Evolutionary conservation across 2,797 vertebrate genomes (phyloP), one percentile per base, ranked within the genome.

Genomic region (Rhinogobio ventralis): DNA sequence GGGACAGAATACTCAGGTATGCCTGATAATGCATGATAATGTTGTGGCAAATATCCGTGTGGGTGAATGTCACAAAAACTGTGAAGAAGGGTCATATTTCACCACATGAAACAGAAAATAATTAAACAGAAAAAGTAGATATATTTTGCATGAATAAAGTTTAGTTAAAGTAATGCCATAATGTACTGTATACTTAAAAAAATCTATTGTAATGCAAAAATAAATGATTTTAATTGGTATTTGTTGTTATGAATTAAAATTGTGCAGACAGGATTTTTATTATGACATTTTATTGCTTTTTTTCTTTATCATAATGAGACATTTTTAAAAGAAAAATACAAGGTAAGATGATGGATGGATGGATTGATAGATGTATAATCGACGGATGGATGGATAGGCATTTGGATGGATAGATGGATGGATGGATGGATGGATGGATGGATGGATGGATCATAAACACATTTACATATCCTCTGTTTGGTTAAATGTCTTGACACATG

Each of bases 401-500:
- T 42, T 42, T 9, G 1, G 25, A 15, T 14, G 1, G 17, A 64
- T 14, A 2, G 20, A 55, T 23, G 7, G 49, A 51, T 17, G 0
- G 49, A 51, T 6, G 5, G 3, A 17, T 17, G 5, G 15, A 15
- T 0, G 5, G 15, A 7, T 15, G 14, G 11, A 46, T 2, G 11
- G 11, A 46, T 0, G 15, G 49, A 51, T 1, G 14, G 39, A 42
- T 42, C 39, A 42, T 10, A 10, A 42, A 42, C 9, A 42, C 8
- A 42, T 42, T 2, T 42, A 10, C 8, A 42, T 42, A 42, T 42
- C 39, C 39, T 42, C 13, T 30, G 51, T 69, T 71, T 77, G 19
- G 7, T 39, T 71, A 74, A 45, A 87, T 74, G 46, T 33, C 82
- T 78, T 51, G 30, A 84, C n/a, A 80, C 66, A 66, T 72, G 28